Percentiles rank a stretch among this genome's conserved stretches.
Conservation (phyloP, 1,140 invertebrate species). For the Pseudomyrmex gracilis region DNA sequence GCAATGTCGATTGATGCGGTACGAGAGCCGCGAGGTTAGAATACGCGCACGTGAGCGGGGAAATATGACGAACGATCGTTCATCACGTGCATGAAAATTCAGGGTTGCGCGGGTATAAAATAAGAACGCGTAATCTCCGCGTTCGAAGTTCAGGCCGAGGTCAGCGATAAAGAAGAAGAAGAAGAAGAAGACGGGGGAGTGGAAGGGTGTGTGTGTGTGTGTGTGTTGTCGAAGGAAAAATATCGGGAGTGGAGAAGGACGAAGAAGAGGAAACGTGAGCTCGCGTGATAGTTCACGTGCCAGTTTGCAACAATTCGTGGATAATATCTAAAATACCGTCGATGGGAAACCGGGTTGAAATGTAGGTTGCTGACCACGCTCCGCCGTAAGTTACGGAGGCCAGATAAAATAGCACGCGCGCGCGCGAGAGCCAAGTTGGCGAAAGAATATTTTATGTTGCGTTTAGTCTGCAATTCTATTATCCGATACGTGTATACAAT, state of each 20-base stretch:
- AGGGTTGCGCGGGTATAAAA: constrained; percentile 55
- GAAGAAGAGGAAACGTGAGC: constrained; percentile 9
- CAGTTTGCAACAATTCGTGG: constrained; percentile 64
- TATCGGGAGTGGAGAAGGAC: neutral
- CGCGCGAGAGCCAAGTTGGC: neutral
- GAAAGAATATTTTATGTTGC: neutral
- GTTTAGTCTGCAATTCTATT: neutral
- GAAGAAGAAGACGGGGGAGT: neutral
- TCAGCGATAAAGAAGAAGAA: constrained; percentile 23
- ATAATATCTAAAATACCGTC: constrained; percentile 66
- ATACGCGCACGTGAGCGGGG: neutral
- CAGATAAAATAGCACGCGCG: constrained; percentile 20
- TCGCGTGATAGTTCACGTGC: constrained; percentile 73
- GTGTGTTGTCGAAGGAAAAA: neutral
- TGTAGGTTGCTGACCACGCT: constrained; percentile 55
- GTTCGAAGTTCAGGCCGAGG: constrained; percentile 69
- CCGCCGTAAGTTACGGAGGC: neutral
- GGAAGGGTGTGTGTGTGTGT: no score
- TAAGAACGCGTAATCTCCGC: constrained; percentile 31
- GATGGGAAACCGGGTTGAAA: constrained; percentile 17
- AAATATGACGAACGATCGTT: constrained; percentile 60
- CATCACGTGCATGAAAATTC: constrained; percentile 65
- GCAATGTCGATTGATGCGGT: constrained; percentile 11
- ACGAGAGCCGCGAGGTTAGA: neutral
- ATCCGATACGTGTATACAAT: neutral